Conservation (phyloP, 1,140 invertebrate genomes). For the Zaprionus kolodkinae region DNA sequence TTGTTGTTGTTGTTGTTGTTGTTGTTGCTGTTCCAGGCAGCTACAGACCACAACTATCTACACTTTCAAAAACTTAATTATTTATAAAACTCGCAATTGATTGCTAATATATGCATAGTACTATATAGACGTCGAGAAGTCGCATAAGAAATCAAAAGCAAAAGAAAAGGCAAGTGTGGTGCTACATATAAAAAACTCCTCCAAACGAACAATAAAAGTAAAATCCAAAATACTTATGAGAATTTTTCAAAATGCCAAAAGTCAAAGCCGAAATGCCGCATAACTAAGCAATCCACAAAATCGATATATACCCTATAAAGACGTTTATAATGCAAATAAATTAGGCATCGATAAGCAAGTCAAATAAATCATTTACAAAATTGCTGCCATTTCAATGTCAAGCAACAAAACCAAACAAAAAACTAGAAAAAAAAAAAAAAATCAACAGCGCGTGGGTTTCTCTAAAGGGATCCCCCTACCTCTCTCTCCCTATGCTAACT, state of each 20-base stretch:
- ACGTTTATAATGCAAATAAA: conserved; percentile 22
- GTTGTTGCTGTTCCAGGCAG: neutral
- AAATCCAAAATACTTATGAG: conserved; percentile 15
- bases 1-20: neutral
- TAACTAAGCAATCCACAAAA: neutral
- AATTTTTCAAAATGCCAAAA: conserved; percentile 40
- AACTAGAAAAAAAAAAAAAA: too few relatives aligned
- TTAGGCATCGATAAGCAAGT: conserved; percentile 17
- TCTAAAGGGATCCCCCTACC: conserved; percentile 23
- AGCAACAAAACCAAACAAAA: conserved; percentile 38
- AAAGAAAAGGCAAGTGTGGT: conserved; percentile 51
- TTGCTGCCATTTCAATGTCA: conserved; percentile 66
- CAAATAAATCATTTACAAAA: conserved; percentile 43
- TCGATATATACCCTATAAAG: conserved; percentile 19
- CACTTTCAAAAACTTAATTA: conserved; percentile 47
- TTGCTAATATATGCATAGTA: conserved; percentile 53
- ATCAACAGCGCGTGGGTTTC: conserved; percentile 40
- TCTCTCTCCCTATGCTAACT: conserved; percentile 11
- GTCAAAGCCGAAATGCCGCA: conserved; percentile 27
- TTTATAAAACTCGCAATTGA: conserved; percentile 51
- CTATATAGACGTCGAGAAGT: conserved; percentile 46
- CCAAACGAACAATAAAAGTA: conserved; percentile 6
- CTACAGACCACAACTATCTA: conserved; percentile 27
- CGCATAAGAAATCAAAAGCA: conserved; percentile 1
- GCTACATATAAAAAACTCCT: conserved; percentile 18